Base-by-base conservation (phyloP, 2,797 vertebrate species). In the Poliocrania exsul region DNA sequence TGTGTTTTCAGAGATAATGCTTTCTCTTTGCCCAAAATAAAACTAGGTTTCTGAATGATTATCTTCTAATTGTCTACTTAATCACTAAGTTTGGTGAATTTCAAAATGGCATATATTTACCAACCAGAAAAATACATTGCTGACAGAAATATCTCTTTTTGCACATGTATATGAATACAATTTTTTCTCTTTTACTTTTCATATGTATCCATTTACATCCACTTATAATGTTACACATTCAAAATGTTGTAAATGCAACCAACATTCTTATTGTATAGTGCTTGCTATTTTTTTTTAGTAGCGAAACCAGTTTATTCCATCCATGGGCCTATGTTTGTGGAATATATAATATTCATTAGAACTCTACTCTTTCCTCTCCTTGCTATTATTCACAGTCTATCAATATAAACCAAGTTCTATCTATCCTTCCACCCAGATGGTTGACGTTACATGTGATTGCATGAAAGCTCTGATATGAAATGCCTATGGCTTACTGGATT, bases 401-500 rank as follows among this genome's bases (percentile, higher is more conserved):
- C 23, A 46, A 95, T 94, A 94, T 54, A 93, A 91, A 89, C 9
- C 38, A 64, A 86, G 49, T 93, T 80, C 88, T 96, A 96, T 95
- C 96, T 93, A 74, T 96, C 91, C 93, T 94, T 97, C 92, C 80
- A 96, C 92, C 96, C 98, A 98, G 98, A 98, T 98, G 98, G 97
- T 98, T 97, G 97, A 97, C 65, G 97, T 98, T 98, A 98, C 94
- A 95, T 96, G 70, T 97, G 98, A 98, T 98, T 98, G 97, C 91
- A 97, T 90, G 95, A 98, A 98, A 95, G 97, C 97, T 97, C 95
- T 97, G 97, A 98, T 98, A 97, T 97, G 97, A 98, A 98, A 98
- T 98, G 96, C 98, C 97, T 97, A 85, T 96, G 97, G 97, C 97
- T 98, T 98, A 98, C 98, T 97, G 98, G 98, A 98, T 98, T 98